Base-by-base conservation (phyloP, 2,113 vertebrate genomes). In the Anarrhichthys ocellatus region DNA sequence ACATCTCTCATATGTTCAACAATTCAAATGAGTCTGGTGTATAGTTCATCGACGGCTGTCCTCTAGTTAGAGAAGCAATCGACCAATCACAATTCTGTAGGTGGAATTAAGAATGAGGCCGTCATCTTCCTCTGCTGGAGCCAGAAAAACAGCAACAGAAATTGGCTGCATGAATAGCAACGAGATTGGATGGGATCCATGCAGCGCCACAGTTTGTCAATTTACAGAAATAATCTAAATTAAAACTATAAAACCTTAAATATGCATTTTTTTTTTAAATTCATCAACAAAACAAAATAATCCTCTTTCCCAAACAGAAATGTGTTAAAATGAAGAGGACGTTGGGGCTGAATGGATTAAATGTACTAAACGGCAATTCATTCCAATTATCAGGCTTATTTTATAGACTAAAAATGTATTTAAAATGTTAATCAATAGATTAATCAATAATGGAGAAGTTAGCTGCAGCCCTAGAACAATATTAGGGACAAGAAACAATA, bases 301-400 rank as follows among this genome's bases (percentile, higher is more conserved):
- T 10, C 20, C n/a, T 32, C 18, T 13, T 42, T 50, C 27, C 36
- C n/a, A 44, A 42, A 66, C 38, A 66, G 38, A 42, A 24, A 66
- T 17, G 7, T 40, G 22, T 13, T 66, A 9, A 42, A 69, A 50
- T 48, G 14, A 68, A 48, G 32, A 74, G 4, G 40, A 66, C 59
- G 48, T 59, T 61, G 46, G 59, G 59, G 0, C 52, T 0, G 32
- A n/a, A 42, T 0, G 18, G 59, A 80, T 76, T 15, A 52, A 59
- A 9, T 66, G 50, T 66, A 46, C 24, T 72, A 46, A 68, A 59
- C 42, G 15, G 42, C 42, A 61, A 29, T 36, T 81, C 22, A 68
- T 18, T 77, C 24, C 27, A 38, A 34, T 63, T 46, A 22, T 58
- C 80, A 38, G 63, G 13, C 22, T 42, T 32, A 32, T 54, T 65